Conservation (phyloP, 2,797 vertebrate genomes). For the Odontamblyopus lacepedii region DNA sequence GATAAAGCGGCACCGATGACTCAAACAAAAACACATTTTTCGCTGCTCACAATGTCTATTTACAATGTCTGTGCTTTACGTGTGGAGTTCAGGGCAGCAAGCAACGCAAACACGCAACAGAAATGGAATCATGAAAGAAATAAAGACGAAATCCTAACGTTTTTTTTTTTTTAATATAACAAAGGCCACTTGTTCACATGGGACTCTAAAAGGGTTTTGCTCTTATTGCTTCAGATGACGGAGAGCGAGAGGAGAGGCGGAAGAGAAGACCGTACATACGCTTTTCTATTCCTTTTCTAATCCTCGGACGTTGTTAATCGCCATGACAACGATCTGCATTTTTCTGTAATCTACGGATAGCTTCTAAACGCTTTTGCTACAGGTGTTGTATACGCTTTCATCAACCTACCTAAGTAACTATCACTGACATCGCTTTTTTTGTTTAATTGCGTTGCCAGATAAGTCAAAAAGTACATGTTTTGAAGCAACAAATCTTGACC, state of each 20-base stretch:
- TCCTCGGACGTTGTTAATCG: too few species aligned
- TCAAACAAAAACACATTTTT: slow-evolving; percentile 67
- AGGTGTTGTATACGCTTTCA: background rate
- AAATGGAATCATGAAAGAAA: slow-evolving; percentile 70
- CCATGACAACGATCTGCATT: too few species aligned
- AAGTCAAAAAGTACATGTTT: background rate
- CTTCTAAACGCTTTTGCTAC: background rate
- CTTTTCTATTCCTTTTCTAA: background rate
- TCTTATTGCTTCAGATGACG: slow-evolving; percentile 79
- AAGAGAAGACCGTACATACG: background rate
- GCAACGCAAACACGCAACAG: slow-evolving; percentile 38
- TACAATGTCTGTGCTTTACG: slow-evolving; percentile 28
- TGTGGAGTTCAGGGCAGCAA: slow-evolving; percentile 38
- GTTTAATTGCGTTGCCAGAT: background rate
- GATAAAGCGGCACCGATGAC: slow-evolving; percentile 29
- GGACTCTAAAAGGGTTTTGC: slow-evolving; percentile 55
- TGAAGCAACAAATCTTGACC: background rate
- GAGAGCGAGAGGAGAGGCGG: background rate
- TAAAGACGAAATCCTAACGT: slow-evolving; percentile 61
- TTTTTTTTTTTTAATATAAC: slow-evolving; percentile 45
- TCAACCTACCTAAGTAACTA: background rate
- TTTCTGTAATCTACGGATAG: too few species aligned
- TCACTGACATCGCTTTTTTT: background rate
- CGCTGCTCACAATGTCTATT: slow-evolving; percentile 45
- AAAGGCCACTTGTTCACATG: slow-evolving; percentile 78